phyloP scores from a whole-genome alignment of 2,797 vertebrate species.

The Urosaurus nigricauda region DNA sequence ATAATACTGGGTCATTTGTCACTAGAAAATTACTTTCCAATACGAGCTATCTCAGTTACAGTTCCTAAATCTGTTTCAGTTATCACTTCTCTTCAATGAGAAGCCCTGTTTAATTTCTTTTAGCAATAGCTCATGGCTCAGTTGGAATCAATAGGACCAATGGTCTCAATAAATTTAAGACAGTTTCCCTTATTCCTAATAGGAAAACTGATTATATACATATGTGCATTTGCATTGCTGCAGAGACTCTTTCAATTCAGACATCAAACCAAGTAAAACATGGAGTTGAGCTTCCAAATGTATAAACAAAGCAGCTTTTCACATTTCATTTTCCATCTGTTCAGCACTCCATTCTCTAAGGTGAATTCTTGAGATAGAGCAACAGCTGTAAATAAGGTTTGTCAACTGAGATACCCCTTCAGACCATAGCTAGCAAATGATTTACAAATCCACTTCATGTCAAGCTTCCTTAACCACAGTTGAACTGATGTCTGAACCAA shows the following conservation, averaged over 20 bases:
- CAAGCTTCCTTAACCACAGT: neutral
- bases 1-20: neutral
- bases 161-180: neutral
- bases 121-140: neutral
- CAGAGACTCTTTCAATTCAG: neutral
- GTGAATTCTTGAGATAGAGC: neutral
- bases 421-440: neutral
- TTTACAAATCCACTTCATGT: slow-evolving; percentile 1
- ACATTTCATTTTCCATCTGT: neutral
- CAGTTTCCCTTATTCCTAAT: neutral
- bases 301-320: neutral
- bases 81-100: neutral
- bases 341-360: neutral
- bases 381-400: neutral
- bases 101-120: neutral
- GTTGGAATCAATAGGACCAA: neutral
- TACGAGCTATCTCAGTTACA: neutral
- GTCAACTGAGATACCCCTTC: neutral
- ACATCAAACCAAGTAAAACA: neutral
- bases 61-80: slow-evolving; percentile 5
- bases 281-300: neutral
- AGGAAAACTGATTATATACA: neutral
- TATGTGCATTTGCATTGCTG: neutral
- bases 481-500: neutral
- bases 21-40: neutral